phyloP scores from a whole-genome alignment of 2,113 vertebrate species.

The Proterorhinus semilunaris region DNA sequence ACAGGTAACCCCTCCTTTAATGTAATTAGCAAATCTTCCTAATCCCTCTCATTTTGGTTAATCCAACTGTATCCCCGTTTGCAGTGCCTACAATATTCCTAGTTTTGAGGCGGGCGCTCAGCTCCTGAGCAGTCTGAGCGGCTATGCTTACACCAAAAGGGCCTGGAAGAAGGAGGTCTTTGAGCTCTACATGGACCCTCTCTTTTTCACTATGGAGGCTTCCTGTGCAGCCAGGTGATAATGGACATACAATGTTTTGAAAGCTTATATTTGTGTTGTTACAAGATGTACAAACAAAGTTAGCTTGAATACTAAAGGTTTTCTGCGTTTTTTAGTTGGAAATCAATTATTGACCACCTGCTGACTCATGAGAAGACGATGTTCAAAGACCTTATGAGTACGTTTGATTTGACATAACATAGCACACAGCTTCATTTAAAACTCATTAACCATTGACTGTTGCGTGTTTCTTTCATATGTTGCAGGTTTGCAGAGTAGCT shows the following conservation, averaged over 20 bases:
- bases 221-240: constrained; percentile 84
- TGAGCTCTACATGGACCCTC: constrained; percentile 92
- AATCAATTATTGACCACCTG: constrained; percentile 92
- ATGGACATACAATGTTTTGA: not conserved
- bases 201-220: constrained; percentile 95
- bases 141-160: constrained; percentile 95
- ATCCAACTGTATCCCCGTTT: constrained; percentile 4
- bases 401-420: constrained; percentile 66
- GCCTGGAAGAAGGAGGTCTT: constrained; percentile 96
- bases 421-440: not conserved
- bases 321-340: constrained; percentile 81
- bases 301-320: not conserved
- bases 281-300: not conserved
- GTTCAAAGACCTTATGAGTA: constrained; percentile 99
- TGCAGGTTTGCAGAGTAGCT: constrained; percentile 91
- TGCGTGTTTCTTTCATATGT: not conserved
- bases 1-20: constrained; percentile 77
- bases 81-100: constrained; percentile 90
- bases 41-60: not conserved
- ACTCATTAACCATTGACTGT: not conserved
- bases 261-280: too few species aligned
- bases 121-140: constrained; percentile 91
- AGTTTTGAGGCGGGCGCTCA: constrained; percentile 92
- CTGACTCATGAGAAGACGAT: constrained; percentile 97
- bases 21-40: not conserved